Base-by-base conservation (phyloP, 1,140 invertebrate genomes). In the Hylyphantes graminicola region DNA sequence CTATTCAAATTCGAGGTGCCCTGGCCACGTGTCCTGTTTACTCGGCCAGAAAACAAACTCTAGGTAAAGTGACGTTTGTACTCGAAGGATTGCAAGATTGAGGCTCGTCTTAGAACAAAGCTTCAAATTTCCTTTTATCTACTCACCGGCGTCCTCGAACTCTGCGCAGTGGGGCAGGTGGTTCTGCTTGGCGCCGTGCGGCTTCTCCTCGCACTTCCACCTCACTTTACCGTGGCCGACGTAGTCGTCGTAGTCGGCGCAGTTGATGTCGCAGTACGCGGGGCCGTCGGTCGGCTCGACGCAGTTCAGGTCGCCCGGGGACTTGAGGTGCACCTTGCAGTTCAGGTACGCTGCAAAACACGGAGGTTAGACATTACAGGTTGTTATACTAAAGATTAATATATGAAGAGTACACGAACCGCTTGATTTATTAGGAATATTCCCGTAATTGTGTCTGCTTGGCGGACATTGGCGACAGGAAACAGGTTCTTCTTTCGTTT, bases 301-400 rank as follows among this genome's bases (percentile, higher is more conserved):
- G 77, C 77, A 80, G 19, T 70, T 80, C 35, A 80, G 55, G 12
- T 80, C 77, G 0, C 77, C 77, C 0, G 77, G 77, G 17, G 65
- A 57, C 1, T 12, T 59, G 0, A 80, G 55, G 19, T 53, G 65
- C 11, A 64, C 54, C 19, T 70, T 68, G 65, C 77, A 80, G n/a
- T 80, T 68, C 21, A 70, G 17, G 21, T 70, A 80, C 6, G 77
- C 77, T 80, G 21, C 0, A 70, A 57, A n/a, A 76, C 8, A 21
- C 12, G 10, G 8, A 0, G 4, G 21, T 19, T 21, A 65, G 11
- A 65, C 2, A 21, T 65, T 59, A 59, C n/a, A 13, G 5, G 57
- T 5, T 35, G 5, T 5, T 35, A 2, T 35, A 35, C 35, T 35
- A 2, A 35, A n/a, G n/a, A n/a, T n/a, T n/a, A n/a, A n/a, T n/a